Evolutionary conservation across 2,888 invertebrate genomes (phyloP), one percentile per base, ranked within the genome.

Genomic region (Erynnis tages): DNA sequence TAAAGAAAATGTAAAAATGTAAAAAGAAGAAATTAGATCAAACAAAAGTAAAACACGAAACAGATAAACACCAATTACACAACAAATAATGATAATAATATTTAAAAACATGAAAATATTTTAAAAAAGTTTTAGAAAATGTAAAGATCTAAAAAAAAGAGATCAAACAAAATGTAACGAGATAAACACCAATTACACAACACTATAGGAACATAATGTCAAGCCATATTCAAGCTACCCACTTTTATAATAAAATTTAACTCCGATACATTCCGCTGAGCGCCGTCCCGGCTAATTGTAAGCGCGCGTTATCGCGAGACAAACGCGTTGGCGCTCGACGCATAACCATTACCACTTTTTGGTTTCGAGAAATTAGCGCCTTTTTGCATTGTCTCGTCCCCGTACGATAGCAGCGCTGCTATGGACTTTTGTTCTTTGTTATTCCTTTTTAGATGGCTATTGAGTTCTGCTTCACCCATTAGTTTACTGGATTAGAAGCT

Each of bases 271-370:
- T 69, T 23, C 48, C 34, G 75, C 73, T 80, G 76, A 67, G 73
- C 52, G 54, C 76, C 68, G 53, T 79, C 80, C 83, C 54, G 62
- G 80, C 84, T 89, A 88, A 89, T 88, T 87, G 87, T 85, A 83
- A 87, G 87, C 83, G 86, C 80, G 76, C 88, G 85, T 87, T 89
- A 89, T 89, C 88, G 83, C 79, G 86, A 89, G 87, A 88, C 87
- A 89, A 89, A 88, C 86, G 88, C 76, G 84, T 74, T 79, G 76
- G 78, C 73, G 75, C 78, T 77, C 83, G 82, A 84, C 87, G 86
- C 88, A 89, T 89, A 89, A 89, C 87, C 86, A 82, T 89, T 89
- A 83, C 81, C 81, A 84, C 82, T 87, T 84, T 87, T 87, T 84
- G 87, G 88, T 85, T 84, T 83, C 81, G 78, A 65, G 74, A 82